Evolutionary conservation across 30 jellyfish, hydroid and myxozoan genomes (phyloP), one percentile per base, ranked within the genome.

Genomic region (Hydractinia symbiolongicarpus): DNA sequence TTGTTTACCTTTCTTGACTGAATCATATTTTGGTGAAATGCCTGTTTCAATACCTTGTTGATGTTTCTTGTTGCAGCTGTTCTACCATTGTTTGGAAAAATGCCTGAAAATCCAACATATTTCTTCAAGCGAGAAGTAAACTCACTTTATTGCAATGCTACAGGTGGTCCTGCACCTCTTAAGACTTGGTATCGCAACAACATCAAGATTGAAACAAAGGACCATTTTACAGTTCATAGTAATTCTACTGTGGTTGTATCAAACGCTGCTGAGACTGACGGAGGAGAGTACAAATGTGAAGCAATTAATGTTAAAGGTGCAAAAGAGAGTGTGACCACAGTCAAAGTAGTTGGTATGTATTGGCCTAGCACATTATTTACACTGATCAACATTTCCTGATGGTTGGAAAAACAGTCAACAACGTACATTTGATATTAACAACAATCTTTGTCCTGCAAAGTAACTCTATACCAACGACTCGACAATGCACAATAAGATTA

Each of bases 91-190:
- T 50, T 74, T 20, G 20, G 13, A 11, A 67, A 55, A 10, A 50
- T 11, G 15, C 51, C 54, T 50, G 51, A 16, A 50, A 55, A 74
- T n/a, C 67, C 67, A 5, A 51, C 66, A 74, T 74, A 74, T 50
- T 19, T 74, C 67, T 74, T 74, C 14, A 7, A 30, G 0, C 51
- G 54, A 11, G 51, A 74, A 16, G 15, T 44, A 4, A 74, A 74
- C 66, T 49, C 51, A 9, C 9, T 74, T 9, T 50, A 9, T 51
- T 74, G 83, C 40, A 74, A 74, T 74, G 68, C 66, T 30, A 50
- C 83, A 0, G 83, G 67, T 6, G 70, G 66, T 74, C 83, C 83
- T 4, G 70, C 62, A n/a, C 83, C 83, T 49, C 51, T 13, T 1
- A 50, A 50, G 21, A 50, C 66, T 13, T 74, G 83, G 83, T 50